phyloP scores from a whole-genome alignment of 92 coral and sea anemone genomes.

The Montipora capitata region DNA sequence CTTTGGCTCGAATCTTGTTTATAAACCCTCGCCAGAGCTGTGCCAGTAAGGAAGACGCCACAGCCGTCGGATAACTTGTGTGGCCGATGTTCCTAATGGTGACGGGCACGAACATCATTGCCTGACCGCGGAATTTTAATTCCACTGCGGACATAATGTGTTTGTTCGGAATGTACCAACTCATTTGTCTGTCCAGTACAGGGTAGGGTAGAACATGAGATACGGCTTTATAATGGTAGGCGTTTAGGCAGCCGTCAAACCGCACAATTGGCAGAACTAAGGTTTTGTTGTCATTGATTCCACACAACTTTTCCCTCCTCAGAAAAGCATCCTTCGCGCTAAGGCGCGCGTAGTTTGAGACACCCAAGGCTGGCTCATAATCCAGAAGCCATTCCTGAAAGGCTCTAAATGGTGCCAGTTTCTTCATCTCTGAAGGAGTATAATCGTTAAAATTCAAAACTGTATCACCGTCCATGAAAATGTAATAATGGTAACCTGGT shows the following conservation, averaged over 20 bases:
- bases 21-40: background rate
- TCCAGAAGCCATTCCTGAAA: conserved; percentile 67
- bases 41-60: background rate
- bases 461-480: conserved; percentile 54
- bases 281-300: conserved; percentile 13
- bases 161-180: conserved; percentile 58
- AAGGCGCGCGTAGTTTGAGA: conserved; percentile 23
- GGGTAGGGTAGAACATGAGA: conserved; percentile 60
- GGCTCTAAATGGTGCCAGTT: conserved; percentile 53
- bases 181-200: conserved; percentile 16
- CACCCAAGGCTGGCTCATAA: conserved; percentile 77
- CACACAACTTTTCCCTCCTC: conserved; percentile 51
- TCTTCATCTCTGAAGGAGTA: conserved; percentile 22
- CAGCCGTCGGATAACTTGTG: conserved; percentile 36
- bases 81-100: conserved; percentile 42
- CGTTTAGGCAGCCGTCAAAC: conserved; percentile 72
- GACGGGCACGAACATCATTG: conserved; percentile 48
- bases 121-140: conserved; percentile 71
- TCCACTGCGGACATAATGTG: conserved; percentile 36
- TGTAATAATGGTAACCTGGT: conserved; percentile 46
- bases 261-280: conserved; percentile 44
- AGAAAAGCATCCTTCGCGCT: background rate
- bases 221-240: conserved; percentile 66
- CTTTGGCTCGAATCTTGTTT: background rate
- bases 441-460: conserved; percentile 15